Percentiles rank a stretch among this genome's conserved stretches.
These are phyloP conservation scores for Tetranychus piercei DNA, from an alignment of 2,888 invertebrate species.

Conservation along the genomic window DNA sequence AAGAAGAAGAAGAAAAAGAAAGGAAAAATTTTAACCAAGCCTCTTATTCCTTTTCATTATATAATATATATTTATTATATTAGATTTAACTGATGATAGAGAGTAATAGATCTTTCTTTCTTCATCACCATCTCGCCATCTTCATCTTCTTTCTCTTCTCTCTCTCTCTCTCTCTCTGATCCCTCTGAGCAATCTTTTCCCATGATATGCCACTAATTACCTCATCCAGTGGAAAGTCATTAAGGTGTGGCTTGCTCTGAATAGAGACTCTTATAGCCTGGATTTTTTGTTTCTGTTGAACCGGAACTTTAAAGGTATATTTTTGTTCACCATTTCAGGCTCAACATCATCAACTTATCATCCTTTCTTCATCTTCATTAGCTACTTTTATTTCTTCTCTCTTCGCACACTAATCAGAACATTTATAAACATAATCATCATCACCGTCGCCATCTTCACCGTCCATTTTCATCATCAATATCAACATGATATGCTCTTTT, in stretches of 20 bases:
- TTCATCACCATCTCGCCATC: not conserved
- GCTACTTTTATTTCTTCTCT: not conserved
- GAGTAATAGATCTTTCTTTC: not conserved
- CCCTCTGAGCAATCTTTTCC: not conserved
- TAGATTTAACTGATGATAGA: not conserved
- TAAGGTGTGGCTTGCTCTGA: not conserved
- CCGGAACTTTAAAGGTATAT: not conserved
- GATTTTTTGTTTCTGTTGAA: not conserved
- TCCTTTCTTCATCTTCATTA: not conserved
- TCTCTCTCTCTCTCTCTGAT: not conserved
- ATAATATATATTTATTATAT: not conserved
- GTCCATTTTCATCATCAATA: not conserved
- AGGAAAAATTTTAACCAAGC: not conserved
- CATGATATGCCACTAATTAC: slow-evolving; percentile 1
- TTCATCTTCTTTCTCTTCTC: not conserved
- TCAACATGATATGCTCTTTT: not conserved
- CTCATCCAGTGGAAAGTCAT: not conserved
- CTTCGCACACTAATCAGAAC: too few species aligned
- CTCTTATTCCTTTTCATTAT: not conserved
- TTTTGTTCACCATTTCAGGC: not conserved
- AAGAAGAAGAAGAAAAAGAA: not conserved
- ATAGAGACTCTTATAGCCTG: not conserved
- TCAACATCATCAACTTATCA: not conserved
- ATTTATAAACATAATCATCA: too few species aligned
- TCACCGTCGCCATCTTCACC: too few species aligned